Evolutionary conservation across 1,140 invertebrate species (phyloP).

Genomic region (Bacillus rossius): DNA sequence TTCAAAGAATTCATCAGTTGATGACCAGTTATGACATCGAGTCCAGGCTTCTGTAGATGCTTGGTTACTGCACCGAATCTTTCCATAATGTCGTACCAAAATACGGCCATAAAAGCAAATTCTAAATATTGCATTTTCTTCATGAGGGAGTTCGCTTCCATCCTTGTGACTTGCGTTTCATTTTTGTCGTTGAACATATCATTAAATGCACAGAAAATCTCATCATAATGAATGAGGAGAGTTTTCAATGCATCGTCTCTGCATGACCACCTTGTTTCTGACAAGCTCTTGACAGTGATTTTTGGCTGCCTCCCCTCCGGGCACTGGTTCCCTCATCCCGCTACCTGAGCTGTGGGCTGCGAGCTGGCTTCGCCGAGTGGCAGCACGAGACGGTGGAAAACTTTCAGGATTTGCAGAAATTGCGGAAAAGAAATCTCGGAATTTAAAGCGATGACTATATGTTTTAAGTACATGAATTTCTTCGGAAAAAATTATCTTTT

Average conservation of each 20-base stretch:
- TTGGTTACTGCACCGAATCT: constrained; percentile 18
- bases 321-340: too few species aligned
- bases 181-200: too few species aligned
- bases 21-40: background rate
- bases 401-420: too few species aligned
- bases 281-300: constrained; percentile 16
- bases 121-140: constrained; percentile 15
- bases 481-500: too few species aligned
- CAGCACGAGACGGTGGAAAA: too few species aligned
- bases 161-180: background rate
- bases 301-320: too few species aligned
- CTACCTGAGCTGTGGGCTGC: too few species aligned
- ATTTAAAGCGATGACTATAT: too few species aligned
- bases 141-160: constrained; percentile 5
- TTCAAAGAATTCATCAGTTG: background rate
- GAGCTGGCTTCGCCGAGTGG: too few species aligned
- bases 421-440: too few species aligned
- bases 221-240: background rate
- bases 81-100: constrained; percentile 19
- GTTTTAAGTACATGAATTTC: too few species aligned
- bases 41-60: constrained; percentile 5
- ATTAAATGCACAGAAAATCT: background rate
- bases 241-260: constrained; percentile 17
- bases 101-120: constrained; percentile 17
- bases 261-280: constrained; percentile 21